Conservation (phyloP, 2,113 vertebrate species). For the Ia io region DNA sequence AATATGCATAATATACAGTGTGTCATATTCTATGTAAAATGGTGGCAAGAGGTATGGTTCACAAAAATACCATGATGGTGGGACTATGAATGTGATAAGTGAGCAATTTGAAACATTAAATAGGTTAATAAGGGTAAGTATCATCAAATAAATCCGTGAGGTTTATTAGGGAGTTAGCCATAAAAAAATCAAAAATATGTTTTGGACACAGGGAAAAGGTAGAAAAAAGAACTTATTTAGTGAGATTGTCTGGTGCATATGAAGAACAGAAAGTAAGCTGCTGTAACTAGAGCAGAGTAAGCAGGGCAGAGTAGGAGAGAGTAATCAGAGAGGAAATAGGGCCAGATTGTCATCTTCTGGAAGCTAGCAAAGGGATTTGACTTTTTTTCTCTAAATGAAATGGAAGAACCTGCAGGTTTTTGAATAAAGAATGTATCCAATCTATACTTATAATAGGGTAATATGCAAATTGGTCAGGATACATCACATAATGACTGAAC, state of each 20-base stretch:
- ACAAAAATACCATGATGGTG: fast-evolving
- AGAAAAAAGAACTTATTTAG: not conserved
- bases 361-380: not conserved
- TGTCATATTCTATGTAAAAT: not conserved
- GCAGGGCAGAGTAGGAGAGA: too few species aligned
- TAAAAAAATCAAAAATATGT: not conserved
- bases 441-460: too few species aligned
- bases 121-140: not conserved
- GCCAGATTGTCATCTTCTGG: not conserved
- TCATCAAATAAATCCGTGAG: not conserved
- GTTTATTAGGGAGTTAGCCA: not conserved
- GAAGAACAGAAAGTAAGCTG: not conserved
- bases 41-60: not conserved
- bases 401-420: not conserved
- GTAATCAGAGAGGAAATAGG: not conserved
- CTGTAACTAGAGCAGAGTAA: not conserved
- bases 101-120: not conserved
- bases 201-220: fast-evolving
- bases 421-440: not conserved
- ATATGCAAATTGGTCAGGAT: too few species aligned
- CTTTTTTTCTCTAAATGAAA: not conserved
- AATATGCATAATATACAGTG: not conserved
- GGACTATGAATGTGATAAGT: not conserved
- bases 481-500: too few species aligned
- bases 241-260: not conserved